Evolutionary conservation across 2,113 vertebrate species (phyloP), one percentile per base, ranked within the genome.

Genomic region (Conger conger): DNA sequence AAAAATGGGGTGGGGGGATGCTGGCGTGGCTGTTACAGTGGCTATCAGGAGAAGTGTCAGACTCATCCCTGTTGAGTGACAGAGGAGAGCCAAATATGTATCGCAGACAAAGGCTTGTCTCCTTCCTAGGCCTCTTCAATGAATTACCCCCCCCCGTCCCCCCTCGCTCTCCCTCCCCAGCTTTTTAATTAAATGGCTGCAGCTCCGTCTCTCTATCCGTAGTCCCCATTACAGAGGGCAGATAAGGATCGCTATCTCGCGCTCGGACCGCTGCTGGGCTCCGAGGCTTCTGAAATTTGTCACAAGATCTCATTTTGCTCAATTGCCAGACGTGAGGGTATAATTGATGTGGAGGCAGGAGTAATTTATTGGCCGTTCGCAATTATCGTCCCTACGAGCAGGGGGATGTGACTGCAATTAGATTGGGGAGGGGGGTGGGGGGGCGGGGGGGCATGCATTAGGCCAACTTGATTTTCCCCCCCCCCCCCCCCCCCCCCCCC

Each of bases 171-270:
- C 93, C 88, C 92, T 93, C 91, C 95, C 95, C 94, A 95, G 96
- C 94, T 95, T 96, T 96, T 96, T 99, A 97, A 97, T 98, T 97
- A 98, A 98, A 97, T 97, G 97, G 96, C 96, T 96, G 93, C 95
- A 95, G 93, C 95, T 96, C 94, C 90, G 95, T 94, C 89, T 96
- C 96, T 96, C 94, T 93, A 95, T 95, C 94, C 93, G 90, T 94
- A 93, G 94, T 95, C 94, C 95, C 94, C 94, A 96, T 96, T 96
- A 96, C 95, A 94, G 94, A 92, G 95, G 94, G 93, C 94, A 94
- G 95, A 96, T 96, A 96, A 96, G 94, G 94, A 96, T 95, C 92
- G 94, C 95, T 96, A 96, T 96, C 95, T 96, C n/a, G n/a, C n/a
- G n/a, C n/a, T n/a, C n/a, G 95, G 94, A 94, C 94, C 94, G 94